Base-by-base conservation (phyloP, 2,888 invertebrate species). In the Homarus gammarus region DNA sequence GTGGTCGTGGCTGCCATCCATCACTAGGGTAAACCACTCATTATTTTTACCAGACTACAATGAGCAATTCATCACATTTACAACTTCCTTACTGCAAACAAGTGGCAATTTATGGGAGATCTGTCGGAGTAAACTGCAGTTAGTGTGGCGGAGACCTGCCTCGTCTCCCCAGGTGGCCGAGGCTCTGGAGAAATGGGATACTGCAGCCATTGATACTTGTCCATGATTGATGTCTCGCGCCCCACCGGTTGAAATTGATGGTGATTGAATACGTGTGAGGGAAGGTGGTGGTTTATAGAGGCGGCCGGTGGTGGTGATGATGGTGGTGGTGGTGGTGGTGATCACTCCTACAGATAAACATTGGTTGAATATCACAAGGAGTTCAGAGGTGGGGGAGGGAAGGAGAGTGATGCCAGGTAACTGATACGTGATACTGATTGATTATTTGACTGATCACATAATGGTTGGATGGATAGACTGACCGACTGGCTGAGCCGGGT, bases 31-130 rank as follows among this genome's bases (percentile, higher is more conserved):
- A 79, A 87, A 38, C 72, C 49, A 78, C 70, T 81, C 87, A 87
- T 87, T 81, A 87, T 81, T 73, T 81, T 51, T 81, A 73, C 81
- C 73, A 38, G 56, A 81, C 81, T 36, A 87, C 73, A 87, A 87
- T 87, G 81, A 81, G 51, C 87, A 87, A 82, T 87, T 73, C 87
- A 81, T 87, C 87, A 87, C 68, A 87, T 81, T 87, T 87, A 87
- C 87, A 81, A 82, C 87, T 87, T 87, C 87, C 87, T 87, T 40
- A 51, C 75, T 70, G 73, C 81, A 87, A 87, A 81, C 87, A 79
- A 73, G 87, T 70, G 72, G 72, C 79, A 79, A 86, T 86, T 86
- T 78, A 86, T 86, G 77, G 64, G 44, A 70, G 15, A 83, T 70
- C 82, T 33, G 49, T 38, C 33, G 31, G 68, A 8, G 56, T 79